A percentile compares a stretch with the other conserved stretches of the same genome.
These are phyloP conservation scores for Scelioninae gen. 1 DNA, from an alignment of 2,888 invertebrate species.

Conservation along the genomic window DNA sequence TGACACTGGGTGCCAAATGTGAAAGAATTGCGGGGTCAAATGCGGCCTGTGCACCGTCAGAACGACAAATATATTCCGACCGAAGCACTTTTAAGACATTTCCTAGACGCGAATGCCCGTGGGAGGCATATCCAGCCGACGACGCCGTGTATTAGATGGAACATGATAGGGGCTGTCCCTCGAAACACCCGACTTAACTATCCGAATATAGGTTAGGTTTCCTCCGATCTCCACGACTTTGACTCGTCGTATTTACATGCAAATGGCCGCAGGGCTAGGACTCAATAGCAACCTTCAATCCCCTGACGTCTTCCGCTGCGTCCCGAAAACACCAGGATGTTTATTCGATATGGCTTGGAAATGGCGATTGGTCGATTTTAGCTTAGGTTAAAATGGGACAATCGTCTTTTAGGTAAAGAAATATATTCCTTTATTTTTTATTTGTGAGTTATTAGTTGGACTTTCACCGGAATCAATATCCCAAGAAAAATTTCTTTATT, in stretches of 20 bases:
- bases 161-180: conserved; percentile 67
- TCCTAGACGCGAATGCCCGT: conserved; percentile 56
- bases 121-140: conserved; percentile 57
- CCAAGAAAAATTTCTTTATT: too few relatives aligned
- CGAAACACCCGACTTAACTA: conserved; percentile 77
- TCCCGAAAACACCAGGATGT: conserved; percentile 18
- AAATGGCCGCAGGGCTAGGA: conserved; percentile 72
- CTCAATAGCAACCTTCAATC: conserved; percentile 50
- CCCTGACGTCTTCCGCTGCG: conserved; percentile 28
- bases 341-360: conserved; percentile 19
- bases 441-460: not conserved
- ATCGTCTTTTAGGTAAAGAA: too few relatives aligned
- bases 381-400: too few relatives aligned
- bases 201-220: conserved; percentile 77
- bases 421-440: too few relatives aligned
- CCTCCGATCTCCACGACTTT: conserved; percentile 47
- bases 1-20: conserved; percentile 40
- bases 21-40: conserved; percentile 59
- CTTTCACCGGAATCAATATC: not conserved
- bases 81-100: conserved; percentile 62
- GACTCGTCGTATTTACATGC: conserved; percentile 77
- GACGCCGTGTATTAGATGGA: conserved; percentile 48
- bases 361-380: not conserved
- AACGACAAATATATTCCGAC: conserved; percentile 52
- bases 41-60: conserved; percentile 16